These are phyloP conservation scores for Bellardia bayeri DNA, from an alignment of 2,888 invertebrate genomes.

Conservation along the genomic window DNA sequence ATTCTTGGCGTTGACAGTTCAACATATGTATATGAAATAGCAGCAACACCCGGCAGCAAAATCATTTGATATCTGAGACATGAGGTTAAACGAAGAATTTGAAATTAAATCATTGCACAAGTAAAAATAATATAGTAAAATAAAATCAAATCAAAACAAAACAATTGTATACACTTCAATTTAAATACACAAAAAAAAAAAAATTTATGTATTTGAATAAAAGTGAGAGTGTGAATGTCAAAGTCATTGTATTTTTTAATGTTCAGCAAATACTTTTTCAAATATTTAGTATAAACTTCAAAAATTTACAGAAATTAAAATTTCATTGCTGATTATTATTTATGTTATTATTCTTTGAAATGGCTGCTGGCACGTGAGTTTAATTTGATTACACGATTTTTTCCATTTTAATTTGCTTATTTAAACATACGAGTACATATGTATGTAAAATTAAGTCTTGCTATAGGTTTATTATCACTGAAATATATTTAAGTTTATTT, in stretches of 20 bases:
- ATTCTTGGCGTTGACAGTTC: constrained; percentile 63
- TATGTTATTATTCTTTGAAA: not conserved
- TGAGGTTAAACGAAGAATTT: constrained; percentile 51
- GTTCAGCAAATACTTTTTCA: not conserved
- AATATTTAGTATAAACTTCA: not conserved
- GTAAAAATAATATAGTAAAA: constrained; percentile 4
- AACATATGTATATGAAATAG: constrained; percentile 17
- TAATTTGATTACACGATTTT: constrained; percentile 48
- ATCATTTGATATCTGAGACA: constrained; percentile 41
- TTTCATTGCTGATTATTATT: not conserved
- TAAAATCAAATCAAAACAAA: not conserved
- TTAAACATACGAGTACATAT: no score
- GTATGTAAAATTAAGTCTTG: not conserved
- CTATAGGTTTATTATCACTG: constrained; percentile 6
- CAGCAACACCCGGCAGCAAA: constrained; percentile 19
- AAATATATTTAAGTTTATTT: not conserved
- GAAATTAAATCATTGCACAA: constrained; percentile 35
- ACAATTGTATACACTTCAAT: constrained; percentile 15
- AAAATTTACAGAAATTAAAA: not conserved
- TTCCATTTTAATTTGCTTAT: not conserved
- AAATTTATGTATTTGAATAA: not conserved
- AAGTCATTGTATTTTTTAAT: not conserved
- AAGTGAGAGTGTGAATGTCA: not conserved
- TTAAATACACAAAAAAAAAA: not conserved
- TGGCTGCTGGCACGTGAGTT: constrained; percentile 50